Base-by-base conservation (phyloP, 2,797 vertebrate species). In the Amblyopsis hoosieri region DNA sequence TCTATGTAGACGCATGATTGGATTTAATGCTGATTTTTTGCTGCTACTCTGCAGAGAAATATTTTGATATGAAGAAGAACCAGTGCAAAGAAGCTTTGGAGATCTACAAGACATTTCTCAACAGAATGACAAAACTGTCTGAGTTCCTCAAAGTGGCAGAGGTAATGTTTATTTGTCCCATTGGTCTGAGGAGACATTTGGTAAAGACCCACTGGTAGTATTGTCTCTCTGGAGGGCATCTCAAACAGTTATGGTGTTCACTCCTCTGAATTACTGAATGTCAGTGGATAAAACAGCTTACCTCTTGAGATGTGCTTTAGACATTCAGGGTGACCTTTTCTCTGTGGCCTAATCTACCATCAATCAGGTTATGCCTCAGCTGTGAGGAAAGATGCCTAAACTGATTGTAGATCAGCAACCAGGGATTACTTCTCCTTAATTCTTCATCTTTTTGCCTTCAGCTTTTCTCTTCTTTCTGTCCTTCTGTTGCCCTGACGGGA, bases 31-130 rank as follows among this genome's bases (percentile, higher is more conserved):
- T 12, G 8, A 54, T 17, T 0, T 29, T 33, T 45, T 71, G 6
- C 60, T 70, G 23, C 63, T 29, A 46, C 12, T 60, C 17, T 50
- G 37, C 86, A 99, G 96, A 94, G 89, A 98, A 97, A 88, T 99
- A 97, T 81, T 99, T 99, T 90, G 93, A 96, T 90, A 97, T 99
- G 96, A 97, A 94, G 93, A 97, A 95, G 91, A 95, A 92, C 87
- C 95, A 99, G 85, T 98, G 96, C 90, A 96, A 95, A 92, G 95
- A 98, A 84, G 96, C 95, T 51, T 82, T 99, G 93, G 96, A 98
- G 90, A 96, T 98, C 89, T 99, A 98, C 92, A 96, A 95, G 92
- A 96, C 93, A 62, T 99, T 98, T 89, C 93, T 98, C 74, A 93
- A 92, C 91, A 94, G 95, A 85, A 97, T 95, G 95, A 95, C 93